phyloP scores from a whole-genome alignment of 2,113 vertebrate species.

The Boulengeromyrus knoepffleri region DNA sequence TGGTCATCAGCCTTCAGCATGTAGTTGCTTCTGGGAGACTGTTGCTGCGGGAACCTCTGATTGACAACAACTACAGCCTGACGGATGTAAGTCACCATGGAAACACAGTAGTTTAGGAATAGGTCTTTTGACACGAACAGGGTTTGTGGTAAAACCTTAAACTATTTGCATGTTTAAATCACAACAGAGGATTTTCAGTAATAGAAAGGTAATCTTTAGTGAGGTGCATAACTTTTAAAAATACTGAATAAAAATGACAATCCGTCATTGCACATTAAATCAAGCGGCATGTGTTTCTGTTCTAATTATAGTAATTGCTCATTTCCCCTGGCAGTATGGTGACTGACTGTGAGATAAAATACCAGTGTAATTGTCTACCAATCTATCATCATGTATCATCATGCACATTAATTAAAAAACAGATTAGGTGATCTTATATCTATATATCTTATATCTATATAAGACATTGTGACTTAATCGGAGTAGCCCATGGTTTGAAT shows the following conservation, averaged over 20 bases:
- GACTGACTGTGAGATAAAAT: not conserved
- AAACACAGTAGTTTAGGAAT: not conserved
- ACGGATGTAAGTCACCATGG: constrained; percentile 62
- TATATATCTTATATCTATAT: not conserved
- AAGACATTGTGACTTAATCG: not conserved
- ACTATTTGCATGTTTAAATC: not conserved
- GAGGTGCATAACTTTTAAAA: not conserved
- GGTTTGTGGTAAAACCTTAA: not conserved
- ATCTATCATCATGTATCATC: not conserved
- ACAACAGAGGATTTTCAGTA: not conserved
- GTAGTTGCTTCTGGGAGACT: constrained; percentile 67
- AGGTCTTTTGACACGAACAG: not conserved
- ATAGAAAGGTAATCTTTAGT: not conserved
- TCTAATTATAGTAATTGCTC: not conserved
- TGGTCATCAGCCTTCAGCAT: constrained; percentile 82
- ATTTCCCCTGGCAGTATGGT: not conserved
- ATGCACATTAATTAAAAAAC: not conserved
- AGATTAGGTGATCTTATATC: not conserved
- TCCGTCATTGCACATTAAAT: not conserved
- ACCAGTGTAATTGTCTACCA: not conserved
- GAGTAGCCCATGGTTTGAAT: not conserved
- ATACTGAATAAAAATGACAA: not conserved
- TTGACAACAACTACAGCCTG: constrained; percentile 67
- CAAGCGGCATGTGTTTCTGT: not conserved
- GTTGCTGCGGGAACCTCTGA: constrained; percentile 69